phyloP scores from a whole-genome alignment of 2,888 invertebrate genomes.

The Lamellibrachia satsuma region DNA sequence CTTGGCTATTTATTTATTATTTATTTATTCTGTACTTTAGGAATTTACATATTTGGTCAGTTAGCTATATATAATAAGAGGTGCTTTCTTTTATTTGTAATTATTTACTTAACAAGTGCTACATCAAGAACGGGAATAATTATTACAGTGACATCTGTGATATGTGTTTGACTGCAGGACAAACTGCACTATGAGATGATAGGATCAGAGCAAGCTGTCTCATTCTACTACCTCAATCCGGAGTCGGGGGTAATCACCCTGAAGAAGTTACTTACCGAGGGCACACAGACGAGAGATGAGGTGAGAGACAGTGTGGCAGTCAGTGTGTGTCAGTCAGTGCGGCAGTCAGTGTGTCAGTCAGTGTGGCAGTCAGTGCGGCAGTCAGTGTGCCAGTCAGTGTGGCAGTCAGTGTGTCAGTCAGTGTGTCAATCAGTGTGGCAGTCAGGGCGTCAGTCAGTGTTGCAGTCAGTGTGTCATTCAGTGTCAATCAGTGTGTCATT shows the following conservation, averaged over 20 bases:
- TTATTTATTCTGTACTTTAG: too few species aligned
- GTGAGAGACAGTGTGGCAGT: not conserved
- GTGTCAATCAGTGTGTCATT: not conserved
- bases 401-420: constrained; percentile 13
- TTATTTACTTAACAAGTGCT: too few species aligned
- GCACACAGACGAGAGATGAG: constrained; percentile 37
- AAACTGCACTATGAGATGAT: constrained; percentile 39
- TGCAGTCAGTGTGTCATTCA: not conserved
- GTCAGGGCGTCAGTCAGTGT: not conserved
- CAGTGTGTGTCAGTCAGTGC: not conserved
- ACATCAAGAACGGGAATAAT: too few species aligned
- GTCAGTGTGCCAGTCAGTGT: constrained; percentile 31
- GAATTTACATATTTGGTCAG: too few species aligned
- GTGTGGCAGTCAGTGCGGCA: not conserved
- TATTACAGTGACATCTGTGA: not conserved
- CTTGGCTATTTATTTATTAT: not conserved
- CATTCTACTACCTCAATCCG: constrained; percentile 45
- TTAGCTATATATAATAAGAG: too few species aligned
- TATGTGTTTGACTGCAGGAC: constrained; percentile 30
- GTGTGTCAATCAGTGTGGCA: not conserved
- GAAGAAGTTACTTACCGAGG: constrained; percentile 40
- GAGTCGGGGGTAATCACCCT: constrained; percentile 47
- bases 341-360: not conserved
- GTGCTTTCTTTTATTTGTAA: too few species aligned
- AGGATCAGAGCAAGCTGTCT: constrained; percentile 32